These are phyloP conservation scores for Anguilla anguilla DNA, from an alignment of 2,797 vertebrate species.

Conservation along the genomic window DNA sequence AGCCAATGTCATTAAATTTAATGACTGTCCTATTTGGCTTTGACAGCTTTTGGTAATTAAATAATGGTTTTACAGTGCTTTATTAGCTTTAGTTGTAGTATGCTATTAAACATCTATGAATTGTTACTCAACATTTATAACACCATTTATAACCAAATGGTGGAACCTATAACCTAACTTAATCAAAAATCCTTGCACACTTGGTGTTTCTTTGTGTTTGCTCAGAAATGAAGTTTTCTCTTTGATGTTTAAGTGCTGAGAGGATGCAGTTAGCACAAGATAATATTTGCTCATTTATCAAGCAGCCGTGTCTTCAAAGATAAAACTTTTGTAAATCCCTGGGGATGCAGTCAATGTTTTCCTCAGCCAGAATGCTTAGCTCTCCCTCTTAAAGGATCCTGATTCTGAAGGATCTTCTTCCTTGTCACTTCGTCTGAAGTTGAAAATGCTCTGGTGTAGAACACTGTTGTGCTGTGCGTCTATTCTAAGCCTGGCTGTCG, in stretches of 20 bases:
- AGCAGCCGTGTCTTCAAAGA: not conserved
- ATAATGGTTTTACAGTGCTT: not conserved
- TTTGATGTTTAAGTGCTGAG: not conserved
- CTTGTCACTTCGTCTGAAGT: not conserved
- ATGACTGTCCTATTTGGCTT: not conserved
- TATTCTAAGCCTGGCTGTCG: not conserved
- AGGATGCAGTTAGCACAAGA: slow-evolving; percentile 3
- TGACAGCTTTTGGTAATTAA: not conserved
- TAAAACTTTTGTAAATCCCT: not conserved
- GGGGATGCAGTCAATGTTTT: not conserved
- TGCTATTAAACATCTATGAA: not conserved
- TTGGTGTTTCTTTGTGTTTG: not conserved
- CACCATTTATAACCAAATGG: not conserved
- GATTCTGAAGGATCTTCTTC: not conserved
- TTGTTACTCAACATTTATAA: not conserved
- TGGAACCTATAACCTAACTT: not conserved
- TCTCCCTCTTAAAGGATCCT: not conserved
- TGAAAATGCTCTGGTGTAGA: not conserved
- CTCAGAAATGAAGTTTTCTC: not conserved
- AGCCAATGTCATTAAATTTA: not conserved
- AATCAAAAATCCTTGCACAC: not conserved
- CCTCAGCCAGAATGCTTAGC: too few relatives aligned
- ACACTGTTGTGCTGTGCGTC: not conserved
- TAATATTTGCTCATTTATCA: slow-evolving; percentile 16
- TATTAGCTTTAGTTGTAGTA: too few relatives aligned